Base-by-base conservation (phyloP, 2,888 invertebrate genomes). In the Eilema depressum region DNA sequence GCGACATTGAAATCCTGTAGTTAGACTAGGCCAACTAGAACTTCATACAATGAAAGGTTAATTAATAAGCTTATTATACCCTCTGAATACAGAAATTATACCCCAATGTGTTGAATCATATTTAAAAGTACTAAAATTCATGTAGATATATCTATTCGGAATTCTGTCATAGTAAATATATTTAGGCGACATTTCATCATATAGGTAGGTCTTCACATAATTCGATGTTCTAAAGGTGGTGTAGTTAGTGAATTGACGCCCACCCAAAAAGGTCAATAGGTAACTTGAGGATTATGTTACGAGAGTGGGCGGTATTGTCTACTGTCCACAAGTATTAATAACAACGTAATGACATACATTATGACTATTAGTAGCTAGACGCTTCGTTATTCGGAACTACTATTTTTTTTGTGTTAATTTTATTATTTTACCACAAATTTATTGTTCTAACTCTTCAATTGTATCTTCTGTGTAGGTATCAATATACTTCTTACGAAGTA, bases 241-340 rank as follows among this genome's bases (percentile, higher is more conserved):
- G 25, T 62, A 56, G 10, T 62, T 47, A 41, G 57, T 59, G 26
- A 26, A 25, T 68, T 68, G 17, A 23, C 66, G 47, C 59, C 64
- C 47, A 64, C 63, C 63, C 56, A 59, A 23, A 30, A 60, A 69
- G 60, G 64, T 69, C 47, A 64, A 64, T 69, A 64, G 63, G 64
- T 33, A 11, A 60, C 47, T 69, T 30, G 63, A 20, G 47, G 69
- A 69, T 26, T 59, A 47, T 41, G 20, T 30, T 12, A 23, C 33
- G 37, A 11, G 61, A 41, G 63, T 69, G 26, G 69, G 59, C 25
- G 26, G 59, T 26, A 57, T 59, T 12, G 30, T 61, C 14, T 25
- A 41, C 63, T 30, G 37, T 41, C 37, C 37, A 37, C 47, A 47
- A 17, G 41, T 41, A 41, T 41, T 17, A 41, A 1, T 57, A 57